These are phyloP conservation scores for Micropoecilia bifurca DNA, from an alignment of 2,797 vertebrate genomes.

Conservation along the genomic window DNA sequence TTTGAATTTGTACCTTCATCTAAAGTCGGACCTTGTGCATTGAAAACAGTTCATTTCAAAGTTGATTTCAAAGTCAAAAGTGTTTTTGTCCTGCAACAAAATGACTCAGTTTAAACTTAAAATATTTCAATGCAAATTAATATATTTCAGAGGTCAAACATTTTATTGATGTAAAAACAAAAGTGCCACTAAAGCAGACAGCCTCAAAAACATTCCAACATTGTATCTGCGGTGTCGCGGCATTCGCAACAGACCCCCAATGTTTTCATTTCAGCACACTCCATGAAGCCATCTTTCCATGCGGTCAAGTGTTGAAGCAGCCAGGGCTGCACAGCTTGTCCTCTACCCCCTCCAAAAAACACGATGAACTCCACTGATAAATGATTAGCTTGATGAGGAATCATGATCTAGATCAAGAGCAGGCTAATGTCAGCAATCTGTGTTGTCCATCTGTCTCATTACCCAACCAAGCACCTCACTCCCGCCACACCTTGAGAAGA, in stretches of 20 bases:
- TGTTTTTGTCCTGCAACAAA: too few relatives aligned
- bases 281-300: constrained; percentile 58
- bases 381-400: constrained; percentile 81
- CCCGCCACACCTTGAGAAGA: constrained; percentile 31
- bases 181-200: neutral
- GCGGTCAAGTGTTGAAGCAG: constrained; percentile 67
- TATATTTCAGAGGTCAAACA: neutral
- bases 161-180: neutral
- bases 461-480: constrained; percentile 56
- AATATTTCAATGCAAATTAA: neutral
- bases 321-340: constrained; percentile 73
- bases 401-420: constrained; percentile 79
- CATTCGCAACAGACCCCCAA: constrained; percentile 57
- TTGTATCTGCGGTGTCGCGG: constrained; percentile 29
- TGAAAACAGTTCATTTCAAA: too few relatives aligned
- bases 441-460: constrained; percentile 78
- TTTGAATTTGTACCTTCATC: too few relatives aligned
- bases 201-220: neutral
- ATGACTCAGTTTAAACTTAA: neutral
- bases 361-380: constrained; percentile 75
- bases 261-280: constrained; percentile 65
- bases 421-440: constrained; percentile 81
- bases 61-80: too few relatives aligned
- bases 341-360: constrained; percentile 58
- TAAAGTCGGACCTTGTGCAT: too few relatives aligned